A percentile compares a stretch with the other conserved stretches of the same genome.
These are phyloP conservation scores for Acrossocheilus wenchowensis DNA, from an alignment of 2,797 vertebrate species.

Conservation along the genomic window DNA sequence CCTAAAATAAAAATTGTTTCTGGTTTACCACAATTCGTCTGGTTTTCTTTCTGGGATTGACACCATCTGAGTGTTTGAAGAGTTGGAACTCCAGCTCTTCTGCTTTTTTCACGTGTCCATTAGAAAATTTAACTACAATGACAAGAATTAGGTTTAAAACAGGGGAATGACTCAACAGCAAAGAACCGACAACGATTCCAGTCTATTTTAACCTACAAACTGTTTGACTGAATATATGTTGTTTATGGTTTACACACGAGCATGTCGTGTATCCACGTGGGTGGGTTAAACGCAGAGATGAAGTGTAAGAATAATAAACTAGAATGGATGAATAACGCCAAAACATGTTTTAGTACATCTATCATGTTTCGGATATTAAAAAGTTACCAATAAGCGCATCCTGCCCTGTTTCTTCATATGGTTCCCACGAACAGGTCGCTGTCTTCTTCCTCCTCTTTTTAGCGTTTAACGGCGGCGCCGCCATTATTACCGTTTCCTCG, in stretches of 20 bases:
- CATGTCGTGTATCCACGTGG: slow-evolving; percentile 59
- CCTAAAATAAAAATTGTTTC: neutral
- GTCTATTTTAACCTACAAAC: neutral
- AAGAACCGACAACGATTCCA: neutral
- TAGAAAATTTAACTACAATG: slow-evolving; percentile 88
- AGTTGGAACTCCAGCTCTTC: slow-evolving; percentile 79
- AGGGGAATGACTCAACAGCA: neutral
- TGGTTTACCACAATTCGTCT: slow-evolving; percentile 84
- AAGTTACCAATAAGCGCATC: slow-evolving; percentile 73
- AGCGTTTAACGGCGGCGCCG: slow-evolving; percentile 46
- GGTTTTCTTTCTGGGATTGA: slow-evolving; percentile 82
- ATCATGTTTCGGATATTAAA: neutral
- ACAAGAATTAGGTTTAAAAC: neutral
- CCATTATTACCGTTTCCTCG: slow-evolving; percentile 68
- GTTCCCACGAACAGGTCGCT: slow-evolving; percentile 66
- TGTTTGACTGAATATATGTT: neutral
- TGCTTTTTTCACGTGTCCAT: slow-evolving; percentile 79
- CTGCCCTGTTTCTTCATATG: slow-evolving; percentile 68
- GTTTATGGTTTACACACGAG: neutral
- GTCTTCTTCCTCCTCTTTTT: too few species aligned
- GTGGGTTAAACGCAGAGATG: neutral
- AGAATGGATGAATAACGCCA: neutral
- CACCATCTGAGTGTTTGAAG: slow-evolving; percentile 77
- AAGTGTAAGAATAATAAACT: neutral
- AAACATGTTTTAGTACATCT: neutral